Evolutionary conservation across 2,888 invertebrate genomes (phyloP).

Genomic region (Heteromyza rotundicornis): DNA sequence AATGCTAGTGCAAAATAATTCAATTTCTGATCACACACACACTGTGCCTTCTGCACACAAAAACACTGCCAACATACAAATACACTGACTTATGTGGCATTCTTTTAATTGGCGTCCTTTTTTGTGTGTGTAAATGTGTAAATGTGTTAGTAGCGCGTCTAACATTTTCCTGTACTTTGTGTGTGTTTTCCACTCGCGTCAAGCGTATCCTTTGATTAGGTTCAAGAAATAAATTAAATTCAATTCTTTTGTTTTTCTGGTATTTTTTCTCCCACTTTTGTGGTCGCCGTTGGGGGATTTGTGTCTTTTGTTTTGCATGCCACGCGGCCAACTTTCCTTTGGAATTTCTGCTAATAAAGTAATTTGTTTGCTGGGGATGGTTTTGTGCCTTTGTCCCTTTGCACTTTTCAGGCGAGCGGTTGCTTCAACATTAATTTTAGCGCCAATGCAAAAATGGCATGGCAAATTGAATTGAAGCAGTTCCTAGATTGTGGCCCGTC

Average conservation of each 20-base stretch:
- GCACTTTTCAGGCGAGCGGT: too few species aligned
- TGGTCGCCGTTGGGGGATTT: neutral
- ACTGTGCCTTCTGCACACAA: neutral
- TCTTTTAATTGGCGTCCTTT: neutral
- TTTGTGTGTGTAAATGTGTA: too few species aligned
- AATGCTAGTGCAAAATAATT: neutral
- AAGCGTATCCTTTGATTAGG: neutral
- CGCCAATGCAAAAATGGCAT: neutral
- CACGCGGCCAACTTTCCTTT: neutral
- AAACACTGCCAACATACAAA: neutral
- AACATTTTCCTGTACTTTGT: neutral
- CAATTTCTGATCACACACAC: neutral
- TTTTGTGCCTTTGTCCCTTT: neutral
- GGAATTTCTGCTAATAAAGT: neutral
- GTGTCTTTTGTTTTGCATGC: neutral
- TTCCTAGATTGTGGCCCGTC: too few species aligned
- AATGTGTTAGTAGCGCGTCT: neutral
- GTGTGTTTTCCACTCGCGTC: neutral
- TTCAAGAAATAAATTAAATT: conserved; percentile 4
- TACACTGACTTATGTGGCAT: neutral
- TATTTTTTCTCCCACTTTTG: neutral
- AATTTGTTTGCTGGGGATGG: neutral
- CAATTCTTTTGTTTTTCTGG: neutral
- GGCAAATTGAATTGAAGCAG: neutral
- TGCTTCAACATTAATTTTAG: neutral